Percentiles rank a stretch among this genome's conserved stretches.
Evolutionary conservation across 2,888 invertebrate genomes (phyloP).

Genomic region (Quadroppia sp.): DNA sequence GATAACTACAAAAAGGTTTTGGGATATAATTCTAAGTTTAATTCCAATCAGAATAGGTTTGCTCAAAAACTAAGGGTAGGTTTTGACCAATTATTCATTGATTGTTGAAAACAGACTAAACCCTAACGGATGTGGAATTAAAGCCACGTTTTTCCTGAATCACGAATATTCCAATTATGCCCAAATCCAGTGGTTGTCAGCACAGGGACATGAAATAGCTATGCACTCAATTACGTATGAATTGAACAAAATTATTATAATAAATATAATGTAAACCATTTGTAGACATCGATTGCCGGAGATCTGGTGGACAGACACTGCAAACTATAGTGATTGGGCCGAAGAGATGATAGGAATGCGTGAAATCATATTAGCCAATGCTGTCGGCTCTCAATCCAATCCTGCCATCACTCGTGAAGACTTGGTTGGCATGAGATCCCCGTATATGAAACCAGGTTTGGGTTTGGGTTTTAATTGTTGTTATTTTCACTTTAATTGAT

Average conservation of each 20-base stretch:
- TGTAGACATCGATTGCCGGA: slow-evolving; percentile 48
- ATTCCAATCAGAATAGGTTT: slow-evolving; percentile 33
- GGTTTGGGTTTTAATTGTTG: no score
- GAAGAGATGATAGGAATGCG: slow-evolving; percentile 49
- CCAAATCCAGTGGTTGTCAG: slow-evolving; percentile 81
- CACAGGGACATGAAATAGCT: slow-evolving; percentile 84
- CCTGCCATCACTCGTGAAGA: slow-evolving; percentile 45
- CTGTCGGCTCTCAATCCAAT: slow-evolving; percentile 43
- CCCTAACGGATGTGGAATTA: slow-evolving; percentile 81
- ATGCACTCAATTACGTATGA: slow-evolving; percentile 82
- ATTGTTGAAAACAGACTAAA: slow-evolving; percentile 56
- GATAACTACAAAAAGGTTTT: slow-evolving; percentile 82
- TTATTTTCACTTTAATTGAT: neutral
- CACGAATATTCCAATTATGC: slow-evolving; percentile 90
- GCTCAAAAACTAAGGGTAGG: neutral
- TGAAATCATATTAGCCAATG: slow-evolving; percentile 47
- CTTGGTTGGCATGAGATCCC: slow-evolving; percentile 48
- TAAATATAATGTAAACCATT: slow-evolving; percentile 17
- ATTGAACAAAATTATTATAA: neutral
- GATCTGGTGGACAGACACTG: slow-evolving; percentile 48
- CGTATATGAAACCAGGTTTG: slow-evolving; percentile 47
- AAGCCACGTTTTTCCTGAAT: slow-evolving; percentile 87
- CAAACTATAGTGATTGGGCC: slow-evolving; percentile 47
- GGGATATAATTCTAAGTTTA: slow-evolving; percentile 62
- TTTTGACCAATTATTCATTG: neutral